Evolutionary conservation across 1,140 invertebrate genomes (phyloP), one percentile per base, ranked within the genome.

Genomic region (Protaetia brevitarsis): DNA sequence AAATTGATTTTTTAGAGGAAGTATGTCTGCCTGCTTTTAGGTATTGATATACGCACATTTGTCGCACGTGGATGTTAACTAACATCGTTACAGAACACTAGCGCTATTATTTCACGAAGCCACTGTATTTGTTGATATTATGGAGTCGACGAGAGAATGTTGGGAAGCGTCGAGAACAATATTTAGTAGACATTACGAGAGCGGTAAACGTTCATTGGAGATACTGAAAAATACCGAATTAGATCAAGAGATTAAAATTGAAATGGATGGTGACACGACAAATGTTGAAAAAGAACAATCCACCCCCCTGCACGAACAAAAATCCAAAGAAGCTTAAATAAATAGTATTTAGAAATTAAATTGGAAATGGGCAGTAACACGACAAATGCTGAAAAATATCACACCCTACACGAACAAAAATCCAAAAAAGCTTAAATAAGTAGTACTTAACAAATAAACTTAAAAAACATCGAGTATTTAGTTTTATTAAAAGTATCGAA

Each of bases 1-100:
- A 94, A 82, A 87, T 94, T 67, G 83, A 90, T 68, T 95, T 95
- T 78, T 80, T 94, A 4, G 83, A 74, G 16, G 79, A 80, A 68
- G 70, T 81, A 60, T 79, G 79, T 16, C 68, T 79, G 30, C 80
- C 80, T 29, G 69, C 80, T 13, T 82, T 77, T 70, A 76, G 72
- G 80, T 81, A 71, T 27, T 13, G 45, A 64, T 19, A 30, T 16
- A 51, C 4, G 11, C n/a, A 19, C 3, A 58, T 11, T 8, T 30
- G n/a, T 2, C 10, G 60, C 19, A 28, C 2, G 51, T 57, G 13
- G 19, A 4, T n/a, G 26, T 57, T 28, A 31, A 4, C 10, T 1
- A 19, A 13, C 26, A 29, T 61, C 26, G 7, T 68, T 75, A 28
- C 63, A 81, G 80, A 65, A 77, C 80, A 68, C 69, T 82, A 41